Evolutionary conservation across 2,888 invertebrate genomes (phyloP), one percentile per base, ranked within the genome.

Genomic region (Acleris emargana): DNA sequence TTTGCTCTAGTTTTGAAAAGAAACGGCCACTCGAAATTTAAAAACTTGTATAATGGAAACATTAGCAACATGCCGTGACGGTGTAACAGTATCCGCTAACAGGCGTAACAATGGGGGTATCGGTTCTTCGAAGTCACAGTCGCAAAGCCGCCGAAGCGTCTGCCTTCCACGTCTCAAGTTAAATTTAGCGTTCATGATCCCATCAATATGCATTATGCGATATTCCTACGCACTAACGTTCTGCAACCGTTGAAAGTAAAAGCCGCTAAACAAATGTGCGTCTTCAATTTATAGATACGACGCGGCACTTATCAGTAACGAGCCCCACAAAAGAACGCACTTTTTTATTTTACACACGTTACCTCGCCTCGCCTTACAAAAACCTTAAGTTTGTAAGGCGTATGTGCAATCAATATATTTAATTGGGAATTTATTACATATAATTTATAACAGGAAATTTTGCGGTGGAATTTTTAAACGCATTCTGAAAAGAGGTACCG

Each of bases 111-210:
- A 91, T 90, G 84, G 89, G 38, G 79, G 81, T 82, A 84, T 90
- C 82, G 87, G 71, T 90, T 91, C 89, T 76, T 78, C 83, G 88
- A 90, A 91, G 80, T 77, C 77, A 76, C 76, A 76, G 76, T 70
- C 72, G 75, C 68, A 79, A 80, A 83, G 80, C 79, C 75, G 85
- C 85, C 88, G 84, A 77, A 77, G 73, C 79, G 80, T 79, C 80
- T 80, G 80, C 73, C 69, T 53, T 71, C 69, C 76, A 74, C 73
- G 80, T 77, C 79, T 74, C 75, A 74, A 73, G 89, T 90, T 91
- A 89, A 91, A 91, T 92, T 91, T 90, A 91, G 90, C 89, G 90
- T 88, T 83, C 88, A 85, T 88, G 84, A 91, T 91, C 86, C 79
- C 82, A 88, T 89, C 80, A 83, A 74, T 74, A 78, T 81, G 76